Conservation (phyloP, 1,140 invertebrate genomes). For the Zaprionus ghesquierei region DNA sequence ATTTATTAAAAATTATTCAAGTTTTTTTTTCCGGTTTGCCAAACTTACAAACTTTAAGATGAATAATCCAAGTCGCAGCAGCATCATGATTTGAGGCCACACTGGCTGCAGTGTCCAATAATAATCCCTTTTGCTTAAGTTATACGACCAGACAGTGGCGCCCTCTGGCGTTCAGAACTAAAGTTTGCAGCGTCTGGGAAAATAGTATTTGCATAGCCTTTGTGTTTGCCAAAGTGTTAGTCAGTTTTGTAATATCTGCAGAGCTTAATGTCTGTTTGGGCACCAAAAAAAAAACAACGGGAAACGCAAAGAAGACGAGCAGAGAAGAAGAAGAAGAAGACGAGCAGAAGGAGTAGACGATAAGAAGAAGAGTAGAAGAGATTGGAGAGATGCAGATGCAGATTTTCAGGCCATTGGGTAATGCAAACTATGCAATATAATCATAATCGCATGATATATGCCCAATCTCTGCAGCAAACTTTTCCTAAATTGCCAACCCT, state of each 20-base stretch:
- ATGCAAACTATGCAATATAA: slow-evolving; percentile 78
- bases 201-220: slow-evolving; percentile 38
- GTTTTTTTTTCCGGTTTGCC: neutral
- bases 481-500: slow-evolving; percentile 5
- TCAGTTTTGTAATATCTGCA: slow-evolving; percentile 30
- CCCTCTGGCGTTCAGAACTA: slow-evolving; percentile 24
- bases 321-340: neutral
- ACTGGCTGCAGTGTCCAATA: slow-evolving; percentile 1
- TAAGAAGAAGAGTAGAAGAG: neutral
- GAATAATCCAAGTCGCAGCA: neutral
- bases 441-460: slow-evolving; percentile 81
- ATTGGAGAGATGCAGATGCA: neutral
- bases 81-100: neutral
- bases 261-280: slow-evolving; percentile 48
- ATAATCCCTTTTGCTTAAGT: slow-evolving; percentile 24
- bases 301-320: neutral
- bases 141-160: slow-evolving; percentile 23
- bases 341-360: neutral
- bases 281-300: neutral
- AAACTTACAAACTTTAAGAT: neutral
- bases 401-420: slow-evolving; percentile 74
- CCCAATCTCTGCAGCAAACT: slow-evolving; percentile 73
- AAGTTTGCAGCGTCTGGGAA: slow-evolving; percentile 43
- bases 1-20: neutral
- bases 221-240: slow-evolving; percentile 7